These are phyloP conservation scores for Eufriesea mexicana DNA, from an alignment of 1,140 invertebrate genomes.

Conservation along the genomic window DNA sequence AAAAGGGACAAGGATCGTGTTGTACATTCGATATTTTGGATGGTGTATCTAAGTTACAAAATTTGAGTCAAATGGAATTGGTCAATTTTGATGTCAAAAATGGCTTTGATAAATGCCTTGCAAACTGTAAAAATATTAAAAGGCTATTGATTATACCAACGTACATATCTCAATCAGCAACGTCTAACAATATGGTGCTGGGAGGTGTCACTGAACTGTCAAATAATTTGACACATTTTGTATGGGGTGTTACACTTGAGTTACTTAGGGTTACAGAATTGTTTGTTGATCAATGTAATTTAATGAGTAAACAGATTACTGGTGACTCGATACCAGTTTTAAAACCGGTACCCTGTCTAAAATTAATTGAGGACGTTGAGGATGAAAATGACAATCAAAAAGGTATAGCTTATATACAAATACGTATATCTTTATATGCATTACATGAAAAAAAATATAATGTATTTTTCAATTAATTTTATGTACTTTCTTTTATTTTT, in stretches of 20 bases:
- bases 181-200: constrained; percentile 90
- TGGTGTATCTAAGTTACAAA: constrained; percentile 84
- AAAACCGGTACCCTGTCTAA: constrained; percentile 88
- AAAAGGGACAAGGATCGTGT: constrained; percentile 87
- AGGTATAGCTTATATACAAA: constrained; percentile 58
- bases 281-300: constrained; percentile 88
- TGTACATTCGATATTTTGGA: constrained; percentile 85
- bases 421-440: constrained; percentile 1
- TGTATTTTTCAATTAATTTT: constrained; percentile 4
- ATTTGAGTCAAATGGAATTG: constrained; percentile 87
- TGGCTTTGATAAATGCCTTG: constrained; percentile 88
- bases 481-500: constrained; percentile 51
- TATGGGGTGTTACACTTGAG: constrained; percentile 92
- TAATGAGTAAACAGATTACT: constrained; percentile 82
- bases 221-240: constrained; percentile 87
- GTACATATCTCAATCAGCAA: constrained; percentile 91
- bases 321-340: constrained; percentile 90
- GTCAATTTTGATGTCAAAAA: constrained; percentile 92
- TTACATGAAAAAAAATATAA: constrained; percentile 28
- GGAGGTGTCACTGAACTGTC: constrained; percentile 88
- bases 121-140: constrained; percentile 87
- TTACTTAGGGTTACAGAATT: constrained; percentile 90
- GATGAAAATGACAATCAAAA: constrained; percentile 73
- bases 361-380: constrained; percentile 76
- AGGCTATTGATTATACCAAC: constrained; percentile 91